Percentiles rank a stretch among this genome's conserved stretches.
Evolutionary conservation across 2,797 vertebrate genomes (phyloP).

Genomic region (Poecile montanus): DNA sequence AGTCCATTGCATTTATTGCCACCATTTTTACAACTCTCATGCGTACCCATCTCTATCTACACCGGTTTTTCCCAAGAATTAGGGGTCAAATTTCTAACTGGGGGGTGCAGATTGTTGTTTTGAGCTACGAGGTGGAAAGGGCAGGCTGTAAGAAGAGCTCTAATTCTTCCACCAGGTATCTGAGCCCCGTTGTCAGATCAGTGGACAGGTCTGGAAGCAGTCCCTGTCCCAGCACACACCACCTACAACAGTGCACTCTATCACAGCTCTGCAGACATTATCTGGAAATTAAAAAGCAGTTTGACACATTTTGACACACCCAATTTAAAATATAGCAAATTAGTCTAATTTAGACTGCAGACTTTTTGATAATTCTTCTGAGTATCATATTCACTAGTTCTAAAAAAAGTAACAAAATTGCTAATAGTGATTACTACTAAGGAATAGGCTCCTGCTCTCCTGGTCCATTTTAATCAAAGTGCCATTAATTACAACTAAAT

Average conservation of each 20-base stretch:
- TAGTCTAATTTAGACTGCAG: not conserved
- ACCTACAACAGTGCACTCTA: not conserved
- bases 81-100: not conserved
- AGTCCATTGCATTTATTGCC: not conserved
- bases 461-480: not conserved
- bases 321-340: not conserved
- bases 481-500: not conserved
- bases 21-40: fast-evolving
- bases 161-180: not conserved
- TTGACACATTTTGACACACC: not conserved
- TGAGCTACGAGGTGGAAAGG: not conserved
- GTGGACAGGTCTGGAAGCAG: not conserved
- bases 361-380: not conserved
- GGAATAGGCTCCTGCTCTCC: not conserved
- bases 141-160: not conserved
- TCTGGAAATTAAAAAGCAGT: not conserved
- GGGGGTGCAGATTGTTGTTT: not conserved
- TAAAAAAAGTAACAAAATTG: not conserved
- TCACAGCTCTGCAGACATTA: not conserved
- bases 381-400: not conserved
- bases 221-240: not conserved
- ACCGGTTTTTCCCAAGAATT: not conserved
- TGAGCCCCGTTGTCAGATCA: not conserved
- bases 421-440: not conserved
- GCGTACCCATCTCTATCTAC: no score